Base-by-base conservation (phyloP, 2,797 vertebrate genomes). In the Gymnoscopelus braueri region DNA sequence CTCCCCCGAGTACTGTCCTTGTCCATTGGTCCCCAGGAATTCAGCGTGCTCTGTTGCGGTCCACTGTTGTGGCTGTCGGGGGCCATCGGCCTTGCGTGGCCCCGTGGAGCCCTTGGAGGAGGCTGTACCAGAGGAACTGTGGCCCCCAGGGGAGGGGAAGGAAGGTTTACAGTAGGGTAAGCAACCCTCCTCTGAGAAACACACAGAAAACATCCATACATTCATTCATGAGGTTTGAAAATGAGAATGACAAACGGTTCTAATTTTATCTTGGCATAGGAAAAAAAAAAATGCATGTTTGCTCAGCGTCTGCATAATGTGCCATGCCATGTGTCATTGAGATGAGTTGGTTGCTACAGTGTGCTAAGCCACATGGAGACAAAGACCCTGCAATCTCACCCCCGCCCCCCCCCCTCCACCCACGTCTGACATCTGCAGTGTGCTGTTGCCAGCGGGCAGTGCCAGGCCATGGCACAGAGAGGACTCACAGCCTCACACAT, bases 61-160 rank as follows among this genome's bases (percentile, higher is more conserved):
- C 84, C 94, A 93, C 89, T 98, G 97, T 74, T 98, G 97, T 77
- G 93, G 93, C 68, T 95, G 93, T 77, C 95, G 91, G 61, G 96
- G 91, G 13, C 94, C 94, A 67, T 99, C 97, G 0, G 91, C 79
- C 94, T 98, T 99, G 79, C 97, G 95, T 44, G 97, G 96, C 86
- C 97, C 98, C 0, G 97, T 99, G 0, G 98, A 99, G 79, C 97
- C 96, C 91, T 98, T 99, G 58, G 98, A 99, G 87, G 98, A 99
- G 56, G 94, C 88, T 14, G 98, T 99, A 85, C 98, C 97, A n/a
- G 97, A 97, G 53, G 98, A 99, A 87, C 96, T 99, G 89, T 99
- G 97, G 67, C 94, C 97, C 0, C 98, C 98, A 3, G 97, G 97
- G 51, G 97, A 99, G 0, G 98, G 98, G 90, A 99, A 99, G 35